Percentiles rank a stretch among this genome's conserved stretches.
Conservation (phyloP, 2,888 invertebrate species). For the Diabrotica balteata region DNA sequence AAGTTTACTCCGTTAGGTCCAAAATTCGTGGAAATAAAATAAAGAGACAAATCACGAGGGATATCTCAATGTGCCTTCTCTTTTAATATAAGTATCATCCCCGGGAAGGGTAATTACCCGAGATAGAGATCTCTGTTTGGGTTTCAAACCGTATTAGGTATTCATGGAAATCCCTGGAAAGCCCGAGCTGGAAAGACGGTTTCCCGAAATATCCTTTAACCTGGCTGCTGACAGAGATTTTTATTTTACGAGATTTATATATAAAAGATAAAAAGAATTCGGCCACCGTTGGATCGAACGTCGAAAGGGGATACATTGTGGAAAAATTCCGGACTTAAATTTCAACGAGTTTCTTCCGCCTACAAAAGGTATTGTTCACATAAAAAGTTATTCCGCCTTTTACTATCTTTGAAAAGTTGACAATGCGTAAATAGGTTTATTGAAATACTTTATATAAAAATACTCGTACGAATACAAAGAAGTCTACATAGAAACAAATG, state of each 20-base stretch:
- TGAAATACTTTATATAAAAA: too few relatives aligned
- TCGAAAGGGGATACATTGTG: too few relatives aligned
- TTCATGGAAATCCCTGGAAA: slow-evolving; percentile 18
- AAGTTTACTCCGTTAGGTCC: neutral
- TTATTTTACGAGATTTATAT: slow-evolving; percentile 17
- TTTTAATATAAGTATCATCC: slow-evolving; percentile 17
- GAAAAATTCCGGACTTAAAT: too few relatives aligned
- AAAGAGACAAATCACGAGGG: slow-evolving; percentile 3
- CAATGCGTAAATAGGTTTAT: too few relatives aligned
- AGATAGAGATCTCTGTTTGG: slow-evolving; percentile 19
- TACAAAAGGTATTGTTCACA: too few relatives aligned
- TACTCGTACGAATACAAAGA: too few relatives aligned
- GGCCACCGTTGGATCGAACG: too few relatives aligned
- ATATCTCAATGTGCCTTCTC: slow-evolving; percentile 13
- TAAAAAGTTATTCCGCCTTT: too few relatives aligned
- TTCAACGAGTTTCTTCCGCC: too few relatives aligned
- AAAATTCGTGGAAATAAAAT: slow-evolving; percentile 5
- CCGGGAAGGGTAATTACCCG: slow-evolving; percentile 17
- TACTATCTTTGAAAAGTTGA: too few relatives aligned
- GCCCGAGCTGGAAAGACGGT: slow-evolving; percentile 7
- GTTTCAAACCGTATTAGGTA: slow-evolving; percentile 21
- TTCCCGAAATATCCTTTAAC: slow-evolving; percentile 20
- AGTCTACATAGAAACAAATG: too few relatives aligned
- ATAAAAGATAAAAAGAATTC: slow-evolving; percentile 2
- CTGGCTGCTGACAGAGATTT: slow-evolving; percentile 19